Conservation (phyloP, 1,140 invertebrate genomes). For the Zaprionus davidi region DNA sequence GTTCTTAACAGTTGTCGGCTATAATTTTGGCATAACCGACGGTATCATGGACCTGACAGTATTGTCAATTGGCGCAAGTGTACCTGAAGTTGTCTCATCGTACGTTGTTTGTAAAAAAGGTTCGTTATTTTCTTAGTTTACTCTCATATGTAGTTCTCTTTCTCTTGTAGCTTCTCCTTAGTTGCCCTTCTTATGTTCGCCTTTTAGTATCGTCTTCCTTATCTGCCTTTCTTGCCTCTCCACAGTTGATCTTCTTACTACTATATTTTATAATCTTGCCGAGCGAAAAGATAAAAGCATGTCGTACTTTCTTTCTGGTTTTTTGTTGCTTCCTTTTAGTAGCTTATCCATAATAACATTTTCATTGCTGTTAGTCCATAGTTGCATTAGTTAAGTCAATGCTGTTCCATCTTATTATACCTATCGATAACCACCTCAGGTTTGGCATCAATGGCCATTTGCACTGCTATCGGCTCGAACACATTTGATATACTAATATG, state of each 20-base stretch:
- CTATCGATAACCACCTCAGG: not conserved
- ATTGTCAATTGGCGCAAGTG: slow-evolving; percentile 89
- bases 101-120: slow-evolving; percentile 91
- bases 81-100: slow-evolving; percentile 93
- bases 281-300: too few relatives aligned
- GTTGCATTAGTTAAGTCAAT: not conserved
- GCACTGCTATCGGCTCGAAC: slow-evolving; percentile 94
- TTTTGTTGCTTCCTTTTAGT: too few relatives aligned
- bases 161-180: too few relatives aligned
- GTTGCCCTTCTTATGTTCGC: too few relatives aligned
- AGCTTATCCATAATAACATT: too few relatives aligned
- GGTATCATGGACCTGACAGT: slow-evolving; percentile 92
- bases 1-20: slow-evolving; percentile 96
- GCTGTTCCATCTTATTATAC: not conserved
- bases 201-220: too few relatives aligned
- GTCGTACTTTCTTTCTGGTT: too few relatives aligned
- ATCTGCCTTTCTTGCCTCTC: too few relatives aligned
- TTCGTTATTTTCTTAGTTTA: slow-evolving; percentile 6
- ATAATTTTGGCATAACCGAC: slow-evolving; percentile 88
- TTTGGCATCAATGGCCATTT: slow-evolving; percentile 90
- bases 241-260: too few relatives aligned
- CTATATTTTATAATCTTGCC: too few relatives aligned
- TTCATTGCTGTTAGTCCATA: too few relatives aligned
- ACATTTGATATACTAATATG: slow-evolving; percentile 94
- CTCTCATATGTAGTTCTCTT: too few relatives aligned